Conservation (phyloP, 2,797 vertebrate species). For the Lagocephalus sceleratus region DNA sequence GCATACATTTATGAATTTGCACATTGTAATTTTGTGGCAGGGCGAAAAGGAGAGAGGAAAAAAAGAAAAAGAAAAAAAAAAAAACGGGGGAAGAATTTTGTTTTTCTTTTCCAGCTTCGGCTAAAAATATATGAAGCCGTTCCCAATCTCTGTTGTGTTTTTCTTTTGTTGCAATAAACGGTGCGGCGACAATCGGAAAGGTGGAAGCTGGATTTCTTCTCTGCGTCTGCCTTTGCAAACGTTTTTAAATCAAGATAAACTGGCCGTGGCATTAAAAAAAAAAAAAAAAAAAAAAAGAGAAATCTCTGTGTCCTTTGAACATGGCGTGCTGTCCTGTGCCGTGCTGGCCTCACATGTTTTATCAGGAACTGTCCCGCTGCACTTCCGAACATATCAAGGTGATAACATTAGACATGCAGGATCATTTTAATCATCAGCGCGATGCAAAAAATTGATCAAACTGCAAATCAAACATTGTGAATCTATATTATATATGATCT, state of each 20-base stretch:
- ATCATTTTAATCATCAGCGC: not conserved
- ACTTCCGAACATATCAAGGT: slow-evolving; percentile 8
- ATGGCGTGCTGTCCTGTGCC: not conserved
- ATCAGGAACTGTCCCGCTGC: slow-evolving; percentile 4
- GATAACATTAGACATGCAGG: slow-evolving; percentile 2
- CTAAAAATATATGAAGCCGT: slow-evolving; percentile 60
- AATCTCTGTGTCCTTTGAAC: not conserved
- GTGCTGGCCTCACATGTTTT: not conserved
- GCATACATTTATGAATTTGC: slow-evolving; percentile 69
- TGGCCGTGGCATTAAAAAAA: not conserved
- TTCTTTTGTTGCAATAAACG: not conserved
- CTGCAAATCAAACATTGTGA: too few species aligned
- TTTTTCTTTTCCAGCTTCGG: slow-evolving; percentile 60
- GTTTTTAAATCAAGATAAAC: too few species aligned
- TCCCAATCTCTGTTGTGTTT: slow-evolving; percentile 41
- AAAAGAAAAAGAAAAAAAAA: slow-evolving; percentile 53
- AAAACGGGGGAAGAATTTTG: slow-evolving; percentile 58
- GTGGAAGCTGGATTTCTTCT: too few species aligned
- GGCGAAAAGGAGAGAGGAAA: slow-evolving; percentile 60
- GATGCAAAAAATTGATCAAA: too few species aligned
- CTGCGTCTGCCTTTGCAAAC: not conserved
- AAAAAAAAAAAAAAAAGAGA: too few species aligned
- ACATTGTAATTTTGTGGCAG: slow-evolving; percentile 82
- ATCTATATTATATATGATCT: too few species aligned
- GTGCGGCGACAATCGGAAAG: too few species aligned